These are phyloP conservation scores for Melanotaenia maccullochi DNA, from an alignment of 2,797 vertebrate genomes.

Conservation along the genomic window DNA sequence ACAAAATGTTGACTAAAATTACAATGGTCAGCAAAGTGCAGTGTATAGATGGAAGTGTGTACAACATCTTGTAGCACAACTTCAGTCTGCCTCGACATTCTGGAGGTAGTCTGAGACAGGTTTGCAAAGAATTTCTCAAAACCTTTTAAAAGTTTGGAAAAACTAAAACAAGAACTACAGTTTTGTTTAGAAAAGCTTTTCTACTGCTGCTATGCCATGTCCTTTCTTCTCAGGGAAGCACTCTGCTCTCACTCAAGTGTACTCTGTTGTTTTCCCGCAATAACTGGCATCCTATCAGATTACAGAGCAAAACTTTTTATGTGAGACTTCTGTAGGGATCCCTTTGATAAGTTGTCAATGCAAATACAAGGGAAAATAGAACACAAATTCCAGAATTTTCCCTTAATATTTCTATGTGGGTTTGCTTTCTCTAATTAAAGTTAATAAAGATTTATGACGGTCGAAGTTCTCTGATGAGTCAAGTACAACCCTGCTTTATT, in stretches of 20 bases:
- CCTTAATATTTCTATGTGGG: background rate
- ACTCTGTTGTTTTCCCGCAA: background rate
- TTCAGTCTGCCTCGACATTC: background rate
- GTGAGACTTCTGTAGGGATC: background rate
- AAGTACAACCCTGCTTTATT: conserved; percentile 10
- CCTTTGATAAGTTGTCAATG: background rate
- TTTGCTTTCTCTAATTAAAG: background rate
- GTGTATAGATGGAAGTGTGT: background rate
- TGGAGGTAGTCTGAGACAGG: background rate
- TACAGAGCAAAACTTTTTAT: background rate
- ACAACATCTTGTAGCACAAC: background rate
- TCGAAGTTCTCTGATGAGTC: background rate
- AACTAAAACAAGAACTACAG: too few species aligned
- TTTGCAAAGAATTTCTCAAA: background rate
- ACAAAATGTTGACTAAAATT: too few species aligned
- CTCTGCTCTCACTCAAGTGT: background rate
- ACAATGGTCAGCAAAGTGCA: background rate
- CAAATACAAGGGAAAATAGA: background rate
- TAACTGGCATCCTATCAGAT: background rate
- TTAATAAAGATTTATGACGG: background rate
- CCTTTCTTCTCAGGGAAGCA: background rate
- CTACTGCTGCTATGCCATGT: background rate
- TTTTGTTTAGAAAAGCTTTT: background rate
- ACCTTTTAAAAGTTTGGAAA: background rate
- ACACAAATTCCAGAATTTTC: background rate